Conservation (phyloP, 2,888 invertebrate genomes). For the Cordilura impudica region DNA sequence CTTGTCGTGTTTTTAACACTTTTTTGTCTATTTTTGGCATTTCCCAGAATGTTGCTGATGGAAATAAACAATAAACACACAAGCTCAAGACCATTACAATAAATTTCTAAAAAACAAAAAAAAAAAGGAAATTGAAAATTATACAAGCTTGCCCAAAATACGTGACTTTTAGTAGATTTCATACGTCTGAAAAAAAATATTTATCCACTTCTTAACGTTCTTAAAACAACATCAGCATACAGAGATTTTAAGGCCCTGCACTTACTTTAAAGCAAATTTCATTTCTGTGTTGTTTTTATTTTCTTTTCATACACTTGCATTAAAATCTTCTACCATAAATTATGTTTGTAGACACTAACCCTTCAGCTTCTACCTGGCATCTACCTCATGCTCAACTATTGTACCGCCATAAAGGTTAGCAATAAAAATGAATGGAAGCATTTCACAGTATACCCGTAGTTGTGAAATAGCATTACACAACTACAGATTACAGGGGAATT, state of each 20-base stretch:
- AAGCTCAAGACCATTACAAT: too few species aligned
- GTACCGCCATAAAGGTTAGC: too few species aligned
- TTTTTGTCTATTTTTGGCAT: too few species aligned
- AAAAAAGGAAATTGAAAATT: too few species aligned
- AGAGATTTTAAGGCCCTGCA: background rate
- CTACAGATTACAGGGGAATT: background rate
- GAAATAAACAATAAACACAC: too few species aligned
- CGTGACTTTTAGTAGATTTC: background rate
- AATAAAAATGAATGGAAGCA: background rate
- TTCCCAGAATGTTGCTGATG: too few species aligned
- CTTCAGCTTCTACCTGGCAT: background rate
- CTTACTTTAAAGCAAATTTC: background rate
- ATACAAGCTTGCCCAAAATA: background rate
- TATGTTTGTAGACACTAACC: background rate
- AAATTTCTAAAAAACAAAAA: too few species aligned
- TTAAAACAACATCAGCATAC: background rate
- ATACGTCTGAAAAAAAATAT: background rate
- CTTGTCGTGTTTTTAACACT: too few species aligned
- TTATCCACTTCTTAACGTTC: too few species aligned
- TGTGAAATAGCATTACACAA: too few species aligned
- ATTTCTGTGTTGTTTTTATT: background rate
- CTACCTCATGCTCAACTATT: too few species aligned
- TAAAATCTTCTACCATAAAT: background rate
- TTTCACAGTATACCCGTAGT: background rate
- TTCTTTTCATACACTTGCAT: background rate